phyloP scores from a whole-genome alignment of 1,140 invertebrate species.

The Bombus superbus region DNA sequence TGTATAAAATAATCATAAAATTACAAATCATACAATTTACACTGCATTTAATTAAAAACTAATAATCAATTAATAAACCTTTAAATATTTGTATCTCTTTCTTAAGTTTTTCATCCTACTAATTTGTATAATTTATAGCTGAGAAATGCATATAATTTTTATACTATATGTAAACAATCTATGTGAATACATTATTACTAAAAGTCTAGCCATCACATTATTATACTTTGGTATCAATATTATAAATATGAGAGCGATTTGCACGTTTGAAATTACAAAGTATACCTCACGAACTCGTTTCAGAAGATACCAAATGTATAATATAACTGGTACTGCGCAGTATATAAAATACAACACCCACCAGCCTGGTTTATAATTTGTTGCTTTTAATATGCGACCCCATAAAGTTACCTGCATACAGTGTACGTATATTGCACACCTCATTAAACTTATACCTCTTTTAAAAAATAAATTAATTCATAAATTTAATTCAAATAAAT shows the following conservation, averaged over 20 bases:
- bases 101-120: background rate
- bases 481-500: background rate
- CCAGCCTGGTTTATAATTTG: constrained; percentile 90
- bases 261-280: background rate
- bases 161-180: background rate
- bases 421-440: constrained; percentile 24
- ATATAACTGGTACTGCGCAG: constrained; percentile 87
- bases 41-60: too few species aligned
- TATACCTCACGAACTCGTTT: constrained; percentile 87
- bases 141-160: background rate
- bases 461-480: background rate
- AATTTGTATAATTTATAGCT: background rate
- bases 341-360: constrained; percentile 91
- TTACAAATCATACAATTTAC: constrained; percentile 6
- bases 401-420: constrained; percentile 86
- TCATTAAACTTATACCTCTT: background rate
- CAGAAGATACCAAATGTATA: constrained; percentile 89
- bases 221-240: background rate
- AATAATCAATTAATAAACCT: too few species aligned
- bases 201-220: background rate
- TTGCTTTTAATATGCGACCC: constrained; percentile 87
- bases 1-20: constrained; percentile 74
- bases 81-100: background rate
- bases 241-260: background rate
- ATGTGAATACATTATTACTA: background rate